Evolutionary conservation across 2,113 vertebrate species (phyloP), one percentile per base, ranked within the genome.

Genomic region (Chamaetylas fuelleborni): DNA sequence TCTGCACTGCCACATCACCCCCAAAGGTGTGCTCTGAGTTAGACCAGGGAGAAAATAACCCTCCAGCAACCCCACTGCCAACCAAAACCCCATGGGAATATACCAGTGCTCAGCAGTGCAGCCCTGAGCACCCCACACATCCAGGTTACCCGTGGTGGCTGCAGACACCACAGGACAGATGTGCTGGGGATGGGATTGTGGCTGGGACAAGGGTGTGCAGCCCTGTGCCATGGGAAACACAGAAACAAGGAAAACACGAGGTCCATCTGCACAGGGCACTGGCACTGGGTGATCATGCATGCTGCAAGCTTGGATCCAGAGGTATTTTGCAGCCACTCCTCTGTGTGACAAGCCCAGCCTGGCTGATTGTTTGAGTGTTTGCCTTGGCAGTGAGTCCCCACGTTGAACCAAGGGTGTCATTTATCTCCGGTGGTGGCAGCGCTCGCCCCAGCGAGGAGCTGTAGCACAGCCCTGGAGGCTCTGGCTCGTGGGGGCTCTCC

Each of bases 171-270:
- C 1, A 1, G 74, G 53, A 65, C n/a, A 53, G 62, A 25, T 0
- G 2, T 1, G 3, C 62, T 29, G 25, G 34, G 36, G 18, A 38
- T 2, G 3, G 50, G 34, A 20, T 2, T 38, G 51, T 79, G 64
- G 26, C 0, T 2, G 14, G 81, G 22, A 79, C 5, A 4, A 29
- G 50, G 36, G 23, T 26, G 16, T 0, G 0, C 0, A 0, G 48
- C 0, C 6, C 64, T 28, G n/a, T 36, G 56, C 51, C 23, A 11
- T 1, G 18, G 34, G 67, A 77, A 23, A 33, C 5, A 5, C 1
- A 2, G 73, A 24, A 69, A 28, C 0, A 1, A 45, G 54, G 73
- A 61, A 12, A 56, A 14, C 47, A 54, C 5, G 0, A 29, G 9
- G 14, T 19, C 34, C n/a, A 8, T 24, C 77, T 40, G 42, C 54